Conservation (phyloP, 2,113 vertebrate species). For the Gallinago media region DNA sequence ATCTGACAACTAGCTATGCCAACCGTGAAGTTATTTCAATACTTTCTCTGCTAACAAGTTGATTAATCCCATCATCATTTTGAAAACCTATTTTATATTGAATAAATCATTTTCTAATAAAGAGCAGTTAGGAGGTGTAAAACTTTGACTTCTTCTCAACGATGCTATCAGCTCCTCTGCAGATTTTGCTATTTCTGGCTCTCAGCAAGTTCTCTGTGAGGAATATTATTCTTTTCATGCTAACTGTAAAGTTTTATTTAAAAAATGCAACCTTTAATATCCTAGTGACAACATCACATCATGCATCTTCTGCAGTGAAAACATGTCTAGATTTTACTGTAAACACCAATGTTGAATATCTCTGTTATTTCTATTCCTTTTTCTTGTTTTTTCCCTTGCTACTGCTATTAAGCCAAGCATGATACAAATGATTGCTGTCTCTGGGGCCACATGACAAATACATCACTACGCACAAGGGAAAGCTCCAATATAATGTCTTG, state of each 20-base stretch:
- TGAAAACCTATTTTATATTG: constrained; percentile 45
- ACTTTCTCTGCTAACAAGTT: constrained; percentile 62
- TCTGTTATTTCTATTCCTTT: background rate
- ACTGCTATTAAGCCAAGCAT: background rate
- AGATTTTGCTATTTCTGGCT: background rate
- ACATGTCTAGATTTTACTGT: background rate
- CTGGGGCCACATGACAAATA: constrained; percentile 6
- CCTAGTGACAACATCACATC: background rate
- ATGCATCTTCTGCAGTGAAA: background rate
- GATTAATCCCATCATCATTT: constrained; percentile 69
- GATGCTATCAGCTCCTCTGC: background rate
- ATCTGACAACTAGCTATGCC: constrained; percentile 65
- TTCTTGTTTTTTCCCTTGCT: background rate
- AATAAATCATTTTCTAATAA: constrained; percentile 66
- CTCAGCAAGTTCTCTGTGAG: background rate
- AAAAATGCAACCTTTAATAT: background rate
- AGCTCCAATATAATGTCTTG: constrained; percentile 51
- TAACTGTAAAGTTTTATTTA: background rate
- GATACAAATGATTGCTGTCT: constrained; percentile 22
- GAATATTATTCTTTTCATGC: background rate
- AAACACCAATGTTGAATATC: background rate
- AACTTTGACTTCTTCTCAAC: constrained; percentile 52
- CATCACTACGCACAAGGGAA: constrained; percentile 12
- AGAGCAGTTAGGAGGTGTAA: constrained; percentile 52
- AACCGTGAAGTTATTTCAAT: constrained; percentile 70